These are phyloP conservation scores for Galaxias olidus DNA, from an alignment of 2,797 vertebrate genomes.

Conservation along the genomic window DNA sequence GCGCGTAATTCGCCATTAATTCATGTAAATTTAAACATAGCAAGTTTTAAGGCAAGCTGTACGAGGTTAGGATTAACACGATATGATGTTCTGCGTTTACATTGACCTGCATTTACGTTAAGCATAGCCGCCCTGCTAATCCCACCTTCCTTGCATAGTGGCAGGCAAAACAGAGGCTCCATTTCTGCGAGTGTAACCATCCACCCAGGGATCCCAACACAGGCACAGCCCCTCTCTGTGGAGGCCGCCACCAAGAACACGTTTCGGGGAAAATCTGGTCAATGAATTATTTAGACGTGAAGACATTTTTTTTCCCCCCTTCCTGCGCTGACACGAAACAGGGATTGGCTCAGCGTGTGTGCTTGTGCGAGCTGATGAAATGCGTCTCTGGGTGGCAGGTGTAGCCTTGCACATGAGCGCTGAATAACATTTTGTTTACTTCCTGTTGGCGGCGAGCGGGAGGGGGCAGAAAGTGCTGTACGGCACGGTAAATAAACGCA, in stretches of 20 bases:
- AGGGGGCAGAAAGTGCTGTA: conserved; percentile 17
- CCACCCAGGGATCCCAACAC: conserved; percentile 9
- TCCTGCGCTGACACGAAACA: conserved; percentile 27
- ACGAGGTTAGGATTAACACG: too few species aligned
- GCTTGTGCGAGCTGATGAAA: conserved; percentile 22
- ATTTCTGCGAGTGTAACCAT: conserved; percentile 33
- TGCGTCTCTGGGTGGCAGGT: conserved; percentile 23
- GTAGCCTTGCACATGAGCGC: conserved; percentile 33
- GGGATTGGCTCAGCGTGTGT: conserved; percentile 34
- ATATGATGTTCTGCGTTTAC: too few species aligned
- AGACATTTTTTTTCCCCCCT: conserved; percentile 25
- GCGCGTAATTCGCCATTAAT: too few species aligned
- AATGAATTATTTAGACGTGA: conserved; percentile 53
- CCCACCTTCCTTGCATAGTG: too few species aligned
- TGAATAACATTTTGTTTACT: conserved; percentile 31
- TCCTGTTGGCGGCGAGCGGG: conserved; percentile 18
- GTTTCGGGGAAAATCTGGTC: conserved; percentile 38
- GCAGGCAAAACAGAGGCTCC: too few species aligned
- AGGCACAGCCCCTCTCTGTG: neutral
- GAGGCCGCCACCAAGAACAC: conserved; percentile 25
- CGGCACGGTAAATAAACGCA: conserved; percentile 43
- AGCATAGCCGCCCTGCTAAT: too few species aligned
- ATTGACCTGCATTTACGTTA: too few species aligned
- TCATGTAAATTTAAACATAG: too few species aligned
- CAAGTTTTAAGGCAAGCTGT: too few species aligned